A percentile compares a stretch with the other conserved stretches of the same genome.
Evolutionary conservation across 2,797 vertebrate genomes (phyloP).

Genomic region (Eurystomus glaucurus): DNA sequence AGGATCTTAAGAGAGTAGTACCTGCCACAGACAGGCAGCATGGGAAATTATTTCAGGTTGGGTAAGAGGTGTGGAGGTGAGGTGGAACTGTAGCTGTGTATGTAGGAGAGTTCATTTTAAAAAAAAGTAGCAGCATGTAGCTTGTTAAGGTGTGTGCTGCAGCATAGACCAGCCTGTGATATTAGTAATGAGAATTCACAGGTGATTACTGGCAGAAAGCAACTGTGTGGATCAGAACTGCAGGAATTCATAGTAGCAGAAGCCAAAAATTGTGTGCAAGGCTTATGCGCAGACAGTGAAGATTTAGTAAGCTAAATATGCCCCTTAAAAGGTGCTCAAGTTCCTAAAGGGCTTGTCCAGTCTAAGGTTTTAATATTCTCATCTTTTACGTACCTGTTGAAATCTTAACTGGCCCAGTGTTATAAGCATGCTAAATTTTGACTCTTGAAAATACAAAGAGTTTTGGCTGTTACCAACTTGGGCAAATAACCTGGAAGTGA

Average conservation of each 20-base stretch:
- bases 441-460: background rate
- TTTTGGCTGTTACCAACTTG: rapidly evolving
- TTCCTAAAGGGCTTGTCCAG: background rate
- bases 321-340: background rate
- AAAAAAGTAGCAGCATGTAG: background rate
- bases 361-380: background rate
- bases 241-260: background rate
- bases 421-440: background rate
- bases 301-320: background rate
- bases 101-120: background rate
- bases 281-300: background rate
- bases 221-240: background rate
- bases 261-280: background rate
- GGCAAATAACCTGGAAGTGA: background rate
- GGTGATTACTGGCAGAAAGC: background rate
- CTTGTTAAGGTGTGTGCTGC: background rate
- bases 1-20: background rate
- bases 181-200: background rate
- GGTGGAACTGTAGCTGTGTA: background rate
- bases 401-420: rapidly evolving
- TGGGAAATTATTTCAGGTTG: background rate
- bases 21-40: background rate
- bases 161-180: background rate
- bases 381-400: background rate
- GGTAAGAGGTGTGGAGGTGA: background rate